Base-by-base conservation (phyloP, 2,888 invertebrate species). In the Sphinx pinastri region DNA sequence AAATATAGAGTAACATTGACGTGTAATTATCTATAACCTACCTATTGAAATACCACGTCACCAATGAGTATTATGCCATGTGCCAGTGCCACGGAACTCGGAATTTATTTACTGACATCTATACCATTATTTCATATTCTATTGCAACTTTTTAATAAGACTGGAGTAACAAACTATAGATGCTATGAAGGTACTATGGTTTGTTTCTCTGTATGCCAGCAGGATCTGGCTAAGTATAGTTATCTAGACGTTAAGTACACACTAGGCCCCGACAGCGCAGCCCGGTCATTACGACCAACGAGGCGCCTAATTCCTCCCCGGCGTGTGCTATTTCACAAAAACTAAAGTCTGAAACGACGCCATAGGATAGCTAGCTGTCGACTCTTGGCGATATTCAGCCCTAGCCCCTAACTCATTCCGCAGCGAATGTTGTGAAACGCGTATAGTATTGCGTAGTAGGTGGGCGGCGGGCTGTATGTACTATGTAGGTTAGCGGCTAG, bases 311-410 rank as follows among this genome's bases (percentile, higher is more conserved):
- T 79, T 75, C 70, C 75, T 77, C 84, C 81, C 83, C 57, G 68
- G 81, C 73, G 82, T 75, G 80, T 73, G 72, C 76, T 81, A 79
- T 78, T 79, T 80, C 74, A 77, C 75, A 81, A 81, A 83, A 81
- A 83, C 77, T 77, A 76, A 80, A 82, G 79, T 76, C 81, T 82
- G 79, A 79, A 84, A 83, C 77, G 73, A 76, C 78, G 82, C 81
- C 81, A 81, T 79, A 73, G 82, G 78, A 68, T 70, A 60, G 63
- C 69, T 70, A 68, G 16, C 63, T 47, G 47, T 49, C 49, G 47
- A 10, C 60, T 47, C 63, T 49, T 19, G 47, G 16, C 60, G 11
- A n/a, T 14, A 70, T 68, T 19, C 55, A 19, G 55, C 55, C 11
- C 3, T 10, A n/a, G 19, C 16, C 47, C 16, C 47, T 63, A 63